Evolutionary conservation across 2,797 vertebrate genomes (phyloP).

Genomic region (Pristis pectinata): DNA sequence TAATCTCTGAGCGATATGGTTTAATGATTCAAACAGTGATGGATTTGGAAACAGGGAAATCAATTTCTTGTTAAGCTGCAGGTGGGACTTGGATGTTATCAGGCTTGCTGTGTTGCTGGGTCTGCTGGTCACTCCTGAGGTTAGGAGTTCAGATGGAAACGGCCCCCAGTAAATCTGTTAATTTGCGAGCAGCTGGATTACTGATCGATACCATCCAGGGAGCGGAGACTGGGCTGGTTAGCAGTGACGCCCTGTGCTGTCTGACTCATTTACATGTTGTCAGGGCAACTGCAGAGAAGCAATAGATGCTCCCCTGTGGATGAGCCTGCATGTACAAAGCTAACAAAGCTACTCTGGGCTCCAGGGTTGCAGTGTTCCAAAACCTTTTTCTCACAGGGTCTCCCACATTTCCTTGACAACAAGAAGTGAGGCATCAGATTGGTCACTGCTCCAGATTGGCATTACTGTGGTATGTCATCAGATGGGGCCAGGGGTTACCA

Average conservation of each 20-base stretch:
- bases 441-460: not conserved
- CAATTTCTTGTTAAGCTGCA: not conserved
- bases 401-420: not conserved
- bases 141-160: not conserved
- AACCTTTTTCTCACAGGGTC: not conserved
- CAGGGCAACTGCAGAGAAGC: not conserved
- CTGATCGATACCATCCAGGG: not conserved
- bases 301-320: not conserved
- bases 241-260: not conserved
- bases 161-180: not conserved
- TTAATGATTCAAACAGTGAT: not conserved
- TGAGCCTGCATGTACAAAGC: too few species aligned
- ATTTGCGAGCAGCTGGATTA: not conserved
- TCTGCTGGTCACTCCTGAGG: not conserved
- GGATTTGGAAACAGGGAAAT: not conserved
- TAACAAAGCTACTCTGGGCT: not conserved
- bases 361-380: not conserved
- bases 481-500: not conserved
- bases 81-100: not conserved
- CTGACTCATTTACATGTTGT: not conserved
- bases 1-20: not conserved
- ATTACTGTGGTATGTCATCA: not conserved
- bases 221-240: not conserved
- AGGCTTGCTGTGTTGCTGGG: not conserved
- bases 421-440: not conserved